These are phyloP conservation scores for Paraplagusia blochii DNA, from an alignment of 2,113 vertebrate species.

Conservation along the genomic window DNA sequence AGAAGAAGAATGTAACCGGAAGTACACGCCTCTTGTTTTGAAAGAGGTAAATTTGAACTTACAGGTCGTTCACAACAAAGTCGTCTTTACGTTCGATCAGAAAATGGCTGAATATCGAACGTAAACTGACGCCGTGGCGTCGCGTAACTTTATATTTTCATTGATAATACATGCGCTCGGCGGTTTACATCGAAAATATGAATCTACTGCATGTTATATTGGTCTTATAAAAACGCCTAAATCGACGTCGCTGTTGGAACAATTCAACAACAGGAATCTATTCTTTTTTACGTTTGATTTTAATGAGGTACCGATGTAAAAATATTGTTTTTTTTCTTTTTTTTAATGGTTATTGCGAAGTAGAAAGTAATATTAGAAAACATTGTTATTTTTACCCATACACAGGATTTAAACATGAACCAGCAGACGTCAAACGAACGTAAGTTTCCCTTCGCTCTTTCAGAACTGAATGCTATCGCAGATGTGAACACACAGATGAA, in stretches of 20 bases:
- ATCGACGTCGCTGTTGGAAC: not conserved
- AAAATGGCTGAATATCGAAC: not conserved
- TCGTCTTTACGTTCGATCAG: not conserved
- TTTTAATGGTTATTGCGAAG: too few species aligned
- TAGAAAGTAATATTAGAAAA: too few species aligned
- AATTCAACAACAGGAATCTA: too few species aligned
- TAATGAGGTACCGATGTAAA: not conserved
- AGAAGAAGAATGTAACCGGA: conserved; percentile 32
- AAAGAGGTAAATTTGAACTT: conserved; percentile 61
- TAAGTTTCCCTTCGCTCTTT: too few species aligned
- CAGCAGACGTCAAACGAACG: too few species aligned
- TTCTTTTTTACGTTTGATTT: rapidly evolving
- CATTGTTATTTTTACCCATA: too few species aligned
- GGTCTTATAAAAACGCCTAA: too few species aligned
- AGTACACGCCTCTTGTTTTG: conserved; percentile 39
- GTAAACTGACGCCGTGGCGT: not conserved
- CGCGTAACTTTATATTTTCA: not conserved
- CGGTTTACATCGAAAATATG: not conserved
- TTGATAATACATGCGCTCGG: not conserved
- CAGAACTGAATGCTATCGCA: too few species aligned
- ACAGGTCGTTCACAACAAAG: conserved; percentile 16
- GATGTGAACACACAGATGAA: too few species aligned
- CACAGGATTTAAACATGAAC: too few species aligned
- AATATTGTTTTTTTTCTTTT: too few species aligned
- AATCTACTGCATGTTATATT: too few species aligned